phyloP scores from a whole-genome alignment of 2,888 invertebrate genomes.

The Heliconius aoede region DNA sequence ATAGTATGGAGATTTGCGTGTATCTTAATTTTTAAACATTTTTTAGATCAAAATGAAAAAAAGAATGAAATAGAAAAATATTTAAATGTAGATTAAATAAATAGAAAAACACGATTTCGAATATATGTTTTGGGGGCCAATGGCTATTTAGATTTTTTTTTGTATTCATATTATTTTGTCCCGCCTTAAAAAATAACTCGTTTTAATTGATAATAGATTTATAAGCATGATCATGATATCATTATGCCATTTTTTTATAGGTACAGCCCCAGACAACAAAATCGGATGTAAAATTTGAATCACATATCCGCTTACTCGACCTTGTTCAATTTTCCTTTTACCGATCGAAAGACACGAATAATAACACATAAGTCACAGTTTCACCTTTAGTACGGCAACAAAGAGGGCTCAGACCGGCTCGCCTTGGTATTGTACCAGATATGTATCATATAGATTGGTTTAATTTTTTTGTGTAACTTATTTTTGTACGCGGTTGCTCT shows the following conservation, averaged over 20 bases:
- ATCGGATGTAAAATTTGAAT: conserved; percentile 31
- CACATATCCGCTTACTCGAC: conserved; percentile 35
- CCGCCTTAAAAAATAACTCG: no score
- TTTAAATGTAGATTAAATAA: no score
- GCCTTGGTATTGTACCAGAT: conserved; percentile 38
- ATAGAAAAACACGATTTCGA: no score
- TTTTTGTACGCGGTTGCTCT: conserved; percentile 8
- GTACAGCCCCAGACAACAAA: conserved; percentile 8
- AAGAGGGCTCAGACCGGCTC: conserved; percentile 29
- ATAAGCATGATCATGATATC: no score
- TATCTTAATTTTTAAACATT: not conserved
- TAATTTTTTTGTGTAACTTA: conserved; percentile 26
- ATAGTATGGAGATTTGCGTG: not conserved
- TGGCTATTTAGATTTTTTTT: no score
- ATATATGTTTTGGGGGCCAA: no score
- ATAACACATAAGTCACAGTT: conserved; percentile 37
- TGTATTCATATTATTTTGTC: no score
- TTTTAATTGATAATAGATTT: no score
- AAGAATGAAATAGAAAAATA: no score
- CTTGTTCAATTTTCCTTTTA: conserved; percentile 43
- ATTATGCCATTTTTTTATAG: not conserved
- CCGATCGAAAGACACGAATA: conserved; percentile 31
- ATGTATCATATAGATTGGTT: conserved; percentile 37
- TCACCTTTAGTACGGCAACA: conserved; percentile 42
- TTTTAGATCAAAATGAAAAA: not conserved